Conservation (phyloP, 2,113 vertebrate genomes). For the Amazona vittata region DNA sequence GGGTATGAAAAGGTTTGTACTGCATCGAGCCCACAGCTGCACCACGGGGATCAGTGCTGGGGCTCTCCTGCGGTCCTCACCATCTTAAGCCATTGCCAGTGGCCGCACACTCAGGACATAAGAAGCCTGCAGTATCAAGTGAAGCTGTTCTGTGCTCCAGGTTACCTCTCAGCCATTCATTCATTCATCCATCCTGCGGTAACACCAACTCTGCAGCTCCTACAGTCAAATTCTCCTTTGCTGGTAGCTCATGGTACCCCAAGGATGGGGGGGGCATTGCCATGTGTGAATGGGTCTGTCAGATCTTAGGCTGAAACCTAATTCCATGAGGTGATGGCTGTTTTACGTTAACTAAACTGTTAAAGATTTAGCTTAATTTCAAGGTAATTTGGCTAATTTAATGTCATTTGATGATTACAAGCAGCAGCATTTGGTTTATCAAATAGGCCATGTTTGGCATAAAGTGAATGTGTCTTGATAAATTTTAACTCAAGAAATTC, state of each 20-base stretch:
- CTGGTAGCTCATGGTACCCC: fast-evolving
- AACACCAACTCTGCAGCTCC: fast-evolving
- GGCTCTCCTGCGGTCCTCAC: background rate
- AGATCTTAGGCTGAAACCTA: background rate
- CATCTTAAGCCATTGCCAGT: background rate
- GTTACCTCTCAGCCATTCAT: fast-evolving
- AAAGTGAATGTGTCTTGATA: background rate
- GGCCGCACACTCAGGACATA: background rate
- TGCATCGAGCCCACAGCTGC: fast-evolving
- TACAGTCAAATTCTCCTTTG: fast-evolving
- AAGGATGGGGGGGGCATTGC: fast-evolving
- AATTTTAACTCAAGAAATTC: background rate
- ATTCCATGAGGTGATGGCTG: fast-evolving
- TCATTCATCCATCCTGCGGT: background rate
- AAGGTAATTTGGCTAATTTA: background rate
- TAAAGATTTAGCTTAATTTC: background rate
- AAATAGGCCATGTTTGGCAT: background rate
- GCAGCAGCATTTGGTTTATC: background rate
- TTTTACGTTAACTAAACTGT: background rate
- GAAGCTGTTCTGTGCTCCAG: background rate
- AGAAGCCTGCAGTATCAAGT: fast-evolving
- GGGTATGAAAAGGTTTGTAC: fast-evolving
- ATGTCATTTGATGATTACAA: background rate
- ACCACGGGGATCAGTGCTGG: background rate
- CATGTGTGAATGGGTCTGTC: fast-evolving